These are phyloP conservation scores for Meriones unguiculatus DNA, from an alignment of 2,113 vertebrate species.

Conservation along the genomic window DNA sequence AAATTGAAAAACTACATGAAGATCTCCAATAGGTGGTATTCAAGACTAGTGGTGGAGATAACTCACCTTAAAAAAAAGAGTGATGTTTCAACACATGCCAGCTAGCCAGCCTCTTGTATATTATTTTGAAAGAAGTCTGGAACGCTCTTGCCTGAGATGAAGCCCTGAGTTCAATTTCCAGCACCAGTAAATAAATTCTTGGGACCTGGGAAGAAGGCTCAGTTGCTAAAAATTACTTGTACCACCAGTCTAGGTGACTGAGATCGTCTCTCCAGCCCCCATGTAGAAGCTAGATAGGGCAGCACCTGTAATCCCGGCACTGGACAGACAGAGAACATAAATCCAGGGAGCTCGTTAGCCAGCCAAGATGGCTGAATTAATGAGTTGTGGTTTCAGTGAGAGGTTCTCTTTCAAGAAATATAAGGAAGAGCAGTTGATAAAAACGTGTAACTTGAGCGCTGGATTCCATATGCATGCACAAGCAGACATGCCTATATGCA, in stretches of 20 bases:
- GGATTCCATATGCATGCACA: neutral
- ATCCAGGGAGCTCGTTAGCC: neutral
- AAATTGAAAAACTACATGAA: neutral
- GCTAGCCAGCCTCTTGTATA: neutral
- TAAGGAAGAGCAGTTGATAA: neutral
- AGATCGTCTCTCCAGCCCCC: neutral
- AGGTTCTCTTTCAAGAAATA: neutral
- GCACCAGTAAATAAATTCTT: neutral
- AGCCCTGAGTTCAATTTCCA: neutral
- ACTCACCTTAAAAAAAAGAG: neutral
- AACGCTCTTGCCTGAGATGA: neutral
- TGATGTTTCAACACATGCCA: constrained; percentile 2
- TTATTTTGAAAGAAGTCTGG: constrained; percentile 38
- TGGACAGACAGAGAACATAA: neutral
- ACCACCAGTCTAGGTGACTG: neutral
- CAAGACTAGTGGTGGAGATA: constrained; percentile 3
- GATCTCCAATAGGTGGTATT: constrained; percentile 32
- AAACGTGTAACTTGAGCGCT: neutral
- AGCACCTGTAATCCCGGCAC: neutral
- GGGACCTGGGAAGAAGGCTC: neutral
- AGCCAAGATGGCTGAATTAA: neutral
- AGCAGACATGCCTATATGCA: neutral
- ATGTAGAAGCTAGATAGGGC: neutral
- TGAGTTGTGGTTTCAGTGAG: neutral
- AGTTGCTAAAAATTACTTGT: neutral